Base-by-base conservation (phyloP, 1,140 invertebrate species). In the Frieseomelitta varia region DNA sequence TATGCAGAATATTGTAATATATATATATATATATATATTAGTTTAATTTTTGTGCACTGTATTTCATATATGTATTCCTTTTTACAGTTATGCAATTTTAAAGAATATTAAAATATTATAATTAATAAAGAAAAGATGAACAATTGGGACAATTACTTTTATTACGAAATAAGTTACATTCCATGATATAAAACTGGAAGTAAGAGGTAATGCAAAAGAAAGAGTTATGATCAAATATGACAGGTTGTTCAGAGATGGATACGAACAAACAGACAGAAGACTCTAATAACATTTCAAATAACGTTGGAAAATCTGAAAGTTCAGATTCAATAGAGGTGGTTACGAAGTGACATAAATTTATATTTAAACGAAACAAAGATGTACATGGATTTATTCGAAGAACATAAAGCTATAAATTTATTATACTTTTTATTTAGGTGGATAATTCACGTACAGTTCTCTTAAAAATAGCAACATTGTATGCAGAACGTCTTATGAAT, bases 401-500 rank as follows among this genome's bases (percentile, higher is more conserved):
- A 47, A 17, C 2, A 0, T 39, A 34, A 15, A 72, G 39, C 39
- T 24, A 1, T 21, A 58, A 76, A 27, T 71, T 63, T 30, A 65
- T 65, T 51, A 30, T 30, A 85, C 55, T 63, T 72, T 53, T 69
- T 47, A 15, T 61, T 82, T 85, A 97, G 97, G 96, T 97, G 90
- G 97, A 98, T 88, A 98, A 98, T 94, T 98, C 97, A 4, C 96
- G 95, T 81, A 97, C 96, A 90, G 96, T 98, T 3, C 92, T 98
- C 51, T 94, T 96, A 34, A 98, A 98, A 94, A 98, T 98, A 91
- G 97, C 97, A 6, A 96, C 96, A 63, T 92, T 98, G 1, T 98
- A 98, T 95, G 97, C 97, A 0, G 97, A 98, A 83, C 96, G 97
- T 86, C 93, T 98, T 87, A 97, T 99, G 96, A 98, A 97, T 93